Evolutionary conservation across 2,888 invertebrate species (phyloP), one percentile per base, ranked within the genome.

Genomic region (Tyria jacobaeae): DNA sequence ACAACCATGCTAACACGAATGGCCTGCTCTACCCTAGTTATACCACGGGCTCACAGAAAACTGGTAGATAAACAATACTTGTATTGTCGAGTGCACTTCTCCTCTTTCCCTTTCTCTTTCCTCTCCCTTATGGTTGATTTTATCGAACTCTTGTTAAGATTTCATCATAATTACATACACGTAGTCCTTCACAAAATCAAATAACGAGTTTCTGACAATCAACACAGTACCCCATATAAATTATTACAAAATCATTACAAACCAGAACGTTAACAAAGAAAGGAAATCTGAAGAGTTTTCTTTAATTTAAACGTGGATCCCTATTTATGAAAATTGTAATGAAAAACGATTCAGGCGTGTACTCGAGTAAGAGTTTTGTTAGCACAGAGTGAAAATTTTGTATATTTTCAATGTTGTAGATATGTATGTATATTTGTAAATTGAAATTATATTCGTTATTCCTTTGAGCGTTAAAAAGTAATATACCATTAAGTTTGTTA

Each of bases 281-380:
- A 21, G 9, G 9, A 0, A 53, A 31, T 48, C 55, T 37, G n/a
- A n/a, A 44, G 21, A 55, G 31, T 60, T 35, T 6, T 44, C 35
- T 57, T 64, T 65, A 59, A 74, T 76, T 68, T 49, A 17, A 52
- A 53, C 50, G 66, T 57, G 54, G 55, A 54, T 25, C 52, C 68
- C 74, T 72, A 82, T 80, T 78, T 73, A 80, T 81, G 74, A 72
- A 80, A 75, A 76, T 77, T 68, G 66, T 76, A 83, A 83, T 77
- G 75, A 78, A 70, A 74, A 75, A 78, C 71, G 75, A 76, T 76
- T 71, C 66, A 57, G 62, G 61, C 64, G 64, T 67, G 57, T 70
- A 76, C 79, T 77, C 68, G 73, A 72, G 79, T 75, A 59, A 71
- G 68, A 67, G 61, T 63, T 71, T 47, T 64, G 55, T 71, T 64